Percentiles rank a stretch among this genome's conserved stretches.
Conservation (phyloP, 2,888 invertebrate genomes). For the Alviniconcha strummeri region DNA sequence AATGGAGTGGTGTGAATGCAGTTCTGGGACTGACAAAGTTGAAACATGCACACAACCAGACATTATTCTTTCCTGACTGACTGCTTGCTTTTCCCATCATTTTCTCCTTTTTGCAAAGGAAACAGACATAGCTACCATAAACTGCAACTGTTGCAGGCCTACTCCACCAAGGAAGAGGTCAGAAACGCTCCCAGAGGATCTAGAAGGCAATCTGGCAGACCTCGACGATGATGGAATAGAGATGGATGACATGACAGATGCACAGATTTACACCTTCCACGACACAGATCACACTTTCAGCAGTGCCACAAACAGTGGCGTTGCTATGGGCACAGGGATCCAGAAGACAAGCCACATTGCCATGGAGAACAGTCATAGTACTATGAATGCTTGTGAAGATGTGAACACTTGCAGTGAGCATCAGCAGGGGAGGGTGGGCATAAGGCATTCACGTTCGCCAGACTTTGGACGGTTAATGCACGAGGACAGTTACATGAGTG, state of each 20-base stretch:
- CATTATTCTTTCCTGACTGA: no score
- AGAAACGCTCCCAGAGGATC: slow-evolving; percentile 33
- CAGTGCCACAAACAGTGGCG: not conserved
- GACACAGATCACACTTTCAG: not conserved
- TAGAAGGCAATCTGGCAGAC: slow-evolving; percentile 31
- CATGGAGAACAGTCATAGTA: not conserved
- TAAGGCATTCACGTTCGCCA: not conserved
- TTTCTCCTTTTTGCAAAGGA: no score
- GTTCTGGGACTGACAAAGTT: no score
- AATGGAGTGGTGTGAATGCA: no score
- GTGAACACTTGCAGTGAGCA: not conserved
- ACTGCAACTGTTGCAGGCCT: not conserved
- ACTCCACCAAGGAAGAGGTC: slow-evolving; percentile 25
- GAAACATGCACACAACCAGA: no score
- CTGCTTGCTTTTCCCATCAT: no score
- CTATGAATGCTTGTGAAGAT: no score
- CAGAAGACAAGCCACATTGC: not conserved
- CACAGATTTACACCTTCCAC: slow-evolving; percentile 24
- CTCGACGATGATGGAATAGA: slow-evolving; percentile 56
- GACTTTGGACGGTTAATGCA: slow-evolving; percentile 16
- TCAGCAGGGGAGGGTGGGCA: not conserved
- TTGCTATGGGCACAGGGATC: not conserved
- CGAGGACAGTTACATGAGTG: slow-evolving; percentile 34
- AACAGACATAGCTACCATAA: no score
- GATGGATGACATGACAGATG: slow-evolving; percentile 25